phyloP scores from a whole-genome alignment of 2,888 invertebrate genomes.

The Eremobia ochroleuca region DNA sequence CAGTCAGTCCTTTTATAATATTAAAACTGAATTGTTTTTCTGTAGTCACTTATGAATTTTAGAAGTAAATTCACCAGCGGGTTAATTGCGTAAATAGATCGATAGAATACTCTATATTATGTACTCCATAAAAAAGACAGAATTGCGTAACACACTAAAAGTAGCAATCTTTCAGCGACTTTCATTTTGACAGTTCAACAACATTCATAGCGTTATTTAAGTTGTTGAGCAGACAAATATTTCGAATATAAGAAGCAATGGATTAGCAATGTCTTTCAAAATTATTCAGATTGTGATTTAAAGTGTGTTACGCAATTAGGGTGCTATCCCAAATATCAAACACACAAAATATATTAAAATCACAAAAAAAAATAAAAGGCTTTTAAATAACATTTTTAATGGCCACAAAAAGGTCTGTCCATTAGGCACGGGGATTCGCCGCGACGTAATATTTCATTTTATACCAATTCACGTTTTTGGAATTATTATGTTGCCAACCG shows the following conservation, averaged over 20 bases:
- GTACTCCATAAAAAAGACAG: too few relatives aligned
- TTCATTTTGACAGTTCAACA: neutral
- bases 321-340: neutral
- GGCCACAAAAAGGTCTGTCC: conserved; percentile 69
- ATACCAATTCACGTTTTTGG: conserved; percentile 63
- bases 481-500: conserved; percentile 55
- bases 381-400: conserved; percentile 43
- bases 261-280: neutral
- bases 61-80: neutral
- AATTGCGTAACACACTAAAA: neutral
- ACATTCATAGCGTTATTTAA: neutral
- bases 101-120: too few relatives aligned
- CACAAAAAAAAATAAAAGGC: neutral
- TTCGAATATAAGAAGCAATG: neutral
- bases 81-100: neutral
- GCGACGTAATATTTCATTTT: conserved; percentile 73
- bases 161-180: neutral
- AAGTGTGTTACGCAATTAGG: neutral
- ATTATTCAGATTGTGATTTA: neutral
- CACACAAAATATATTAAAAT: neutral
- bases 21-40: neutral
- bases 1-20: neutral
- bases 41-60: neutral
- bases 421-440: conserved; percentile 68
- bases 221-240: neutral